A percentile compares a stretch with the other conserved stretches of the same genome.
phyloP scores from a whole-genome alignment of 2,797 vertebrate species.

The Periparus ater region DNA sequence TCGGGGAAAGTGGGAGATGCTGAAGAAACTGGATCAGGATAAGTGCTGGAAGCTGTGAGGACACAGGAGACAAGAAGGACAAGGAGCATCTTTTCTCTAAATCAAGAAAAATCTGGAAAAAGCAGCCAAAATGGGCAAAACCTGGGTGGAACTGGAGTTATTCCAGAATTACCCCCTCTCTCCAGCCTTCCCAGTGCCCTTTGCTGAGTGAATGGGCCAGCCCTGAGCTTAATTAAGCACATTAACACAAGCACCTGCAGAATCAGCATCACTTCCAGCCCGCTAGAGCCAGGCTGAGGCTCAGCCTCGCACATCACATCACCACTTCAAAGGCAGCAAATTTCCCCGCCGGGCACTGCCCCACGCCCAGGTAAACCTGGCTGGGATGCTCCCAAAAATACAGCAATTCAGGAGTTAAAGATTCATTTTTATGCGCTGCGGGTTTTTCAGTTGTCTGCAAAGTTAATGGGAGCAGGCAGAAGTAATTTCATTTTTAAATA shows the following conservation, averaged over 20 bases:
- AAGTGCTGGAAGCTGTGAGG: background rate
- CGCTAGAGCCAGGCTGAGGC: background rate
- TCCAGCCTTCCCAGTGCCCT: background rate
- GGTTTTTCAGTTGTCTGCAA: background rate
- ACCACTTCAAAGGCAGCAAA: background rate
- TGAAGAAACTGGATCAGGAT: background rate
- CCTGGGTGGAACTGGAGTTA: accelerated
- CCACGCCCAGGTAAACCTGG: background rate
- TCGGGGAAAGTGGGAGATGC: accelerated
- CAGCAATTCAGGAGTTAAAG: background rate
- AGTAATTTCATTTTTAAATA: background rate
- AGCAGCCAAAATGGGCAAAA: accelerated
- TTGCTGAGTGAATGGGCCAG: background rate
- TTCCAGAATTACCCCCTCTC: accelerated
- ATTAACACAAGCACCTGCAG: background rate
- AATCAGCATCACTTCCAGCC: background rate
- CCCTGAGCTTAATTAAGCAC: background rate
- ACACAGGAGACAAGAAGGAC: background rate
- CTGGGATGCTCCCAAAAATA: background rate
- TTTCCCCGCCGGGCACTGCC: background rate
- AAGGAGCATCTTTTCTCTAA: background rate
- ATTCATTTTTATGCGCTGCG: background rate
- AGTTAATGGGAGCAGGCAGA: background rate
- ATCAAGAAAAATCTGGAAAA: accelerated
- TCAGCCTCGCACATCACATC: background rate